These are phyloP conservation scores for Myiozetetes cayanensis DNA, from an alignment of 2,113 vertebrate genomes.

Conservation along the genomic window DNA sequence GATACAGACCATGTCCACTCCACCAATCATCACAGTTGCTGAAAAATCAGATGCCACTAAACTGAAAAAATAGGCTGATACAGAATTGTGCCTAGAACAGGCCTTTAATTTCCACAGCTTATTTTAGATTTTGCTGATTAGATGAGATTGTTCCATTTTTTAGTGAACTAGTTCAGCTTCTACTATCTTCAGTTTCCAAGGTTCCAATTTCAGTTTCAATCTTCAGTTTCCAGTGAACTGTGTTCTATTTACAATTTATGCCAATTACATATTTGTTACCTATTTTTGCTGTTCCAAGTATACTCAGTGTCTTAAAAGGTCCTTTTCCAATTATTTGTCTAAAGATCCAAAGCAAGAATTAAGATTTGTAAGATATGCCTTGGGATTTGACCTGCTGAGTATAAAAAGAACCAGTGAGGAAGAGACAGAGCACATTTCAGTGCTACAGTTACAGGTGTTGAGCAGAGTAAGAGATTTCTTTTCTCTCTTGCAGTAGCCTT, in stretches of 20 bases:
- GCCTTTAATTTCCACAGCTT: background rate
- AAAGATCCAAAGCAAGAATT: background rate
- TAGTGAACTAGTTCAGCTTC: background rate
- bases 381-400: background rate
- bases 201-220: background rate
- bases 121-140: constrained; percentile 5
- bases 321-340: background rate
- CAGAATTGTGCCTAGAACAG: background rate
- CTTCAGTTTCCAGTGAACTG: background rate
- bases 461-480: background rate
- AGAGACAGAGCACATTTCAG: background rate
- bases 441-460: background rate
- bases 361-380: background rate
- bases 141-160: background rate
- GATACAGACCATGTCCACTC: background rate
- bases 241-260: background rate
- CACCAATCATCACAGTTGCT: background rate
- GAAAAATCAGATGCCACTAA: background rate
- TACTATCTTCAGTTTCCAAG: background rate
- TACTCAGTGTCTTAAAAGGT: background rate
- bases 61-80: background rate
- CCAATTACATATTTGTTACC: background rate
- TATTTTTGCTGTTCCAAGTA: background rate
- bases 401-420: background rate
- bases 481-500: constrained; percentile 34